These are phyloP conservation scores for Chrysomallon squamiferum DNA, from an alignment of 1,140 invertebrate genomes.

Conservation along the genomic window DNA sequence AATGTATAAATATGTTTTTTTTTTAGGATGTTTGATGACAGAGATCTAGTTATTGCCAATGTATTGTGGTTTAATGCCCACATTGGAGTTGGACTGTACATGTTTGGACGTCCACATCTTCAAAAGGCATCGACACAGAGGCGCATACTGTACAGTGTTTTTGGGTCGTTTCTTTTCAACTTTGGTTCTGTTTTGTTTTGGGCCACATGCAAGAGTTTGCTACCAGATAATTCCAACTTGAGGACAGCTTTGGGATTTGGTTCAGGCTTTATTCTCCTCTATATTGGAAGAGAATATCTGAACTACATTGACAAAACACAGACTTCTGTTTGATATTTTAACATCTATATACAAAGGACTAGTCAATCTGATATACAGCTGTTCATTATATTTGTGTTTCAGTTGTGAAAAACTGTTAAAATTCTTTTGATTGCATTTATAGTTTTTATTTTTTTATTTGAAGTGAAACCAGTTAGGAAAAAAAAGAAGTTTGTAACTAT, in stretches of 20 bases:
- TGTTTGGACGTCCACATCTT: conserved; percentile 44
- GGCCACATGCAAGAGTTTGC: conserved; percentile 47
- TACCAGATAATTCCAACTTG: conserved; percentile 61
- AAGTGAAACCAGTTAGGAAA: too few relatives aligned
- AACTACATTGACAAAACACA: conserved; percentile 22
- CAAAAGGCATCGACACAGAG: conserved; percentile 16
- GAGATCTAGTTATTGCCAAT: conserved; percentile 39
- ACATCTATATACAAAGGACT: too few relatives aligned
- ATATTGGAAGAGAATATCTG: conserved; percentile 38
- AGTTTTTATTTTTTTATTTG: too few relatives aligned
- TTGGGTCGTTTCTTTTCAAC: conserved; percentile 51
- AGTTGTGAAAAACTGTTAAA: too few relatives aligned
- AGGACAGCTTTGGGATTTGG: conserved; percentile 51
- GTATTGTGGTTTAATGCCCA: conserved; percentile 55
- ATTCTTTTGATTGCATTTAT: too few relatives aligned
- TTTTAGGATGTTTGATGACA: conserved; percentile 41
- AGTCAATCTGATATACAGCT: too few relatives aligned
- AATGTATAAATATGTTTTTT: too few relatives aligned
- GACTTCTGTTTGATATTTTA: neutral
- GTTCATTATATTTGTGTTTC: too few relatives aligned
- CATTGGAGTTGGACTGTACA: conserved; percentile 48
- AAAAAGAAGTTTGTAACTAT: too few relatives aligned
- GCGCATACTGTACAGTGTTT: conserved; percentile 43
- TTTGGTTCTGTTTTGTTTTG: conserved; percentile 51
- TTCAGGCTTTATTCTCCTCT: conserved; percentile 31